A percentile compares a stretch with the other conserved stretches of the same genome.
These are phyloP conservation scores for Esox masquinongy DNA, from an alignment of 2,797 vertebrate species.

Conservation along the genomic window DNA sequence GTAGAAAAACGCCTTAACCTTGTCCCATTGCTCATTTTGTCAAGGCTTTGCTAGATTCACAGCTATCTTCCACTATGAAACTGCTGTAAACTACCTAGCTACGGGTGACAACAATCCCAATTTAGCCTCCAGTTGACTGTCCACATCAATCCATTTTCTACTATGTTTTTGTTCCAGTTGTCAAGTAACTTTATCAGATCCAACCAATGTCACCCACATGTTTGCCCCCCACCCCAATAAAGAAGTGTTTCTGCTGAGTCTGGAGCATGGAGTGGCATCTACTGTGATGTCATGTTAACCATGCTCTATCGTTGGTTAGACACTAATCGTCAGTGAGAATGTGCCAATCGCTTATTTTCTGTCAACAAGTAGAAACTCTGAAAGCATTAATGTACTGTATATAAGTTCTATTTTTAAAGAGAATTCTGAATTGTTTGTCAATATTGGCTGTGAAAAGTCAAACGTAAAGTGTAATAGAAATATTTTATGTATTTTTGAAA, in stretches of 20 bases:
- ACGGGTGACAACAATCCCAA: slow-evolving; percentile 30
- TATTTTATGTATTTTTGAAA: slow-evolving; percentile 41
- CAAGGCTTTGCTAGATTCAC: slow-evolving; percentile 45
- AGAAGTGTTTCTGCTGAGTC: slow-evolving; percentile 2
- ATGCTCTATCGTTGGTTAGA: background rate
- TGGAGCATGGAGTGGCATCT: slow-evolving; percentile 18
- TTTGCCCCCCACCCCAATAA: background rate
- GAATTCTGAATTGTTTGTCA: slow-evolving; percentile 35
- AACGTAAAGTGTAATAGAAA: slow-evolving; percentile 24
- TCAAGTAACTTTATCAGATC: background rate
- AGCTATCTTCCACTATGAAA: slow-evolving; percentile 23
- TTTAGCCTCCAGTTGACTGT: background rate
- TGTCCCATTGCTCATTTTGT: slow-evolving; percentile 40
- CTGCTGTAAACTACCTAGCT: slow-evolving; percentile 58
- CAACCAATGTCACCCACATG: background rate
- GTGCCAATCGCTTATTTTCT: slow-evolving; percentile 62
- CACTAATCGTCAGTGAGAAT: slow-evolving; percentile 16
- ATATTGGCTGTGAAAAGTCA: slow-evolving; percentile 33
- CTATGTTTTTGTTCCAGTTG: slow-evolving; percentile 19
- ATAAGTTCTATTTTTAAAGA: slow-evolving; percentile 81
- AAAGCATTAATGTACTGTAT: slow-evolving; percentile 70
- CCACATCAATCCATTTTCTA: slow-evolving; percentile 37
- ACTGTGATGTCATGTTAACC: slow-evolving; percentile 35
- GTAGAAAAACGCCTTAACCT: slow-evolving; percentile 61
- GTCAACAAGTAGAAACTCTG: slow-evolving; percentile 51